Base-by-base conservation (phyloP, 1,140 invertebrate species). In the Ephestia elutella region DNA sequence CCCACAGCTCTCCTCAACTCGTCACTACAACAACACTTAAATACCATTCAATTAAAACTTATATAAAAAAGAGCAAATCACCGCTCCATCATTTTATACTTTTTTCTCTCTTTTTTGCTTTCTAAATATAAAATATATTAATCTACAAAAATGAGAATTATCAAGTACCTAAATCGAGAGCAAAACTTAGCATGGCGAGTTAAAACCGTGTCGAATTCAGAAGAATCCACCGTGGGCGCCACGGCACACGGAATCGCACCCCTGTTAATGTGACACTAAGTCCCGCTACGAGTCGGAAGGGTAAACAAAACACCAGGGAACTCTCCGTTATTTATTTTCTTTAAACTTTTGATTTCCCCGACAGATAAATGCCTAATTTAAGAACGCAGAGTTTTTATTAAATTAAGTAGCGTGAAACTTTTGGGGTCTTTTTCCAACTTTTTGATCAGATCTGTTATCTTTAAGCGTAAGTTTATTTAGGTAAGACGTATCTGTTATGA, bases 241-340 rank as follows among this genome's bases (percentile, higher is more conserved):
- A 13, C 15, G 13, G 38, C 10, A 17, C 57, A 59, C 58, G 68
- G 68, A 71, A 71, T 68, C 59, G 59, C 66, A 63, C 68, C 60
- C 68, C 61, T 62, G 67, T 74, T 81, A 82, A 82, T 81, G 75
- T 75, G 76, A 82, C 72, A 70, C 73, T 70, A 74, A 78, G 59
- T 62, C 77, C 73, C 70, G 57, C 55, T 56, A 51, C 54, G 19
- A 55, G 38, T 28, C 58, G 60, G 56, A 70, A 66, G 64, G 63
- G 65, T 68, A 63, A 75, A 68, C 59, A 68, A 68, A 65, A 63
- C 54, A 57, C 54, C 32, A 30, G 55, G 55, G 54, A 56, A 51
- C 54, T 38, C 32, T 18, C 5, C 13, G 55, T 48, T 62, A 62
- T 62, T 62, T 62, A 62, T 62, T 62, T 53, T 62, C 49, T 54